Evolutionary conservation across 35 echinoderm and acorn worm species (phyloP).

Genomic region (Patiria miniata): DNA sequence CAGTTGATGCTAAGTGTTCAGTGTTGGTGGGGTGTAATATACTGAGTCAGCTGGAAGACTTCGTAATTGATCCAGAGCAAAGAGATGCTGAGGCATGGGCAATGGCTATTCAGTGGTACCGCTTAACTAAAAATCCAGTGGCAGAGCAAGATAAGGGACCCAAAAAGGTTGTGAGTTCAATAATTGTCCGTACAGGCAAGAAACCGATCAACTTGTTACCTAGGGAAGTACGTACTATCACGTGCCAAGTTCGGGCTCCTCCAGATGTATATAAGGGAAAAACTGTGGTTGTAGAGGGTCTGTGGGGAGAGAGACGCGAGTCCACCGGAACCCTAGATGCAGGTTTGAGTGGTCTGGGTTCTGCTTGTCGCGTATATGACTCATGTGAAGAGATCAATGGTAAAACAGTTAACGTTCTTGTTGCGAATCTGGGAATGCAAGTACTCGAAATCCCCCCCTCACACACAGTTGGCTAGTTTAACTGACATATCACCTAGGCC

Average conservation of each 20-base stretch:
- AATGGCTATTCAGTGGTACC: neutral
- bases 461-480: neutral
- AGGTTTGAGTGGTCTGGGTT: neutral
- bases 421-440: neutral
- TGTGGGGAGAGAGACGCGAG: neutral
- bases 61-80: neutral
- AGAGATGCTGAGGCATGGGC: neutral
- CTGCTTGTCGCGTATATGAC: neutral
- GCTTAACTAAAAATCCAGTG: neutral
- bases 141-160: neutral
- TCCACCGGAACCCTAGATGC: neutral
- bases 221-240: neutral
- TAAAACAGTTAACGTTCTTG: neutral
- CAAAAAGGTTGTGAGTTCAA: neutral
- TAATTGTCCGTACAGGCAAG: neutral
- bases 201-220: neutral
- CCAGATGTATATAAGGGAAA: no score
- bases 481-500: neutral
- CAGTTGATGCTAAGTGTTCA: neutral
- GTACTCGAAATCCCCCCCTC: neutral
- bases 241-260: neutral
- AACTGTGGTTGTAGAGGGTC: no score
- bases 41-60: neutral
- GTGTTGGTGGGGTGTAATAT: conserved; percentile 1
- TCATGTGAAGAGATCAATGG: neutral